phyloP scores from a whole-genome alignment of 2,797 vertebrate genomes.

The Gymnothorax javanicus region DNA sequence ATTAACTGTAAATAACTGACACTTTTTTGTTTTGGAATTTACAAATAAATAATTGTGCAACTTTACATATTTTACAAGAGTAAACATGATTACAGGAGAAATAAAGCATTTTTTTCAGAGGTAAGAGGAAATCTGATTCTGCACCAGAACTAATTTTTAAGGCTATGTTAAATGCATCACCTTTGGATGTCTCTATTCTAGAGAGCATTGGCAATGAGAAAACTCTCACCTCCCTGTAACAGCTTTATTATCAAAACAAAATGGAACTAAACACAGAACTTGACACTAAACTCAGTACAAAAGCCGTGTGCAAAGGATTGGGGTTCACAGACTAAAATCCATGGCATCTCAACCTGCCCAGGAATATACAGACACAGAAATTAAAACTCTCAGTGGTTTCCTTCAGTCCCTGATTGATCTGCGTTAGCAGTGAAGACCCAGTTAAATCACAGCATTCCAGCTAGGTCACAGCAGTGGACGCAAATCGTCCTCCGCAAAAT shows the following conservation, averaged over 20 bases:
- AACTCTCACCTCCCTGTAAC: not conserved
- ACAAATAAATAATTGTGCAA: slow-evolving; percentile 18
- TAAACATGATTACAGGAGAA: not conserved
- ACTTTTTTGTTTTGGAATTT: not conserved
- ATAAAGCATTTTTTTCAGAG: slow-evolving; percentile 5
- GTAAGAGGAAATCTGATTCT: not conserved
- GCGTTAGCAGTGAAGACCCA: slow-evolving; percentile 42
- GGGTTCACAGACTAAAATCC: slow-evolving; percentile 46
- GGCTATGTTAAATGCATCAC: not conserved
- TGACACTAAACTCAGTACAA: not conserved
- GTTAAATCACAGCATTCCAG: slow-evolving; percentile 41
- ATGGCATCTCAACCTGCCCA: slow-evolving; percentile 56
- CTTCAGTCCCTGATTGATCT: slow-evolving; percentile 32
- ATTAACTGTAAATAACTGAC: not conserved
- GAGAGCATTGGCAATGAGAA: not conserved
- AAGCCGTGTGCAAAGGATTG: slow-evolving; percentile 43
- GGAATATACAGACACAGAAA: slow-evolving; percentile 44
- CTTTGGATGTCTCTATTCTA: not conserved
- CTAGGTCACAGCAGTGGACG: slow-evolving; percentile 41
- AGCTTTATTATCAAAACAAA: too few species aligned
- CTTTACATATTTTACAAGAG: not conserved
- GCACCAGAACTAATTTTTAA: slow-evolving; percentile 1
- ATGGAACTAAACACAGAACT: not conserved
- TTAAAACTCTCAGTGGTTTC: slow-evolving; percentile 38
- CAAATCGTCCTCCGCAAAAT: slow-evolving; percentile 46